These are phyloP conservation scores for Trinectes maculatus DNA, from an alignment of 2,113 vertebrate species.

Conservation along the genomic window DNA sequence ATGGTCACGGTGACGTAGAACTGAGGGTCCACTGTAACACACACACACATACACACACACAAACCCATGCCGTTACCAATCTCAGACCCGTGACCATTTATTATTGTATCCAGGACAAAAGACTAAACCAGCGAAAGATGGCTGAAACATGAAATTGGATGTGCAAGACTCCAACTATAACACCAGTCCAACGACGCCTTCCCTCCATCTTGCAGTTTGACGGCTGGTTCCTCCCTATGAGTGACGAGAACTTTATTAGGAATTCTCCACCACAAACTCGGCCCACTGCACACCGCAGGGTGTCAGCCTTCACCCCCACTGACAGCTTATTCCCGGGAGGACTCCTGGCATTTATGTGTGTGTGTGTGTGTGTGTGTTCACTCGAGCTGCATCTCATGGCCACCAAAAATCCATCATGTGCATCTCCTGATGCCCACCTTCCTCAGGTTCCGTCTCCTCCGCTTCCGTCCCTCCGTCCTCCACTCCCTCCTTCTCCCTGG, in stretches of 20 bases:
- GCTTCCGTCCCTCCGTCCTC: slow-evolving; percentile 63
- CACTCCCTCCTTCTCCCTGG: slow-evolving; percentile 58
- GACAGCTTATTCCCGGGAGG: slow-evolving; percentile 72
- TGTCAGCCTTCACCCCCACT: slow-evolving; percentile 58
- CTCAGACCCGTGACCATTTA: slow-evolving; percentile 33
- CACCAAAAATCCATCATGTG: slow-evolving; percentile 61
- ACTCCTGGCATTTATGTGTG: slow-evolving; percentile 31
- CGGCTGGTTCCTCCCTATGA: slow-evolving; percentile 51
- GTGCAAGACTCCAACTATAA: slow-evolving; percentile 43
- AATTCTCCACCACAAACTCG: slow-evolving; percentile 53
- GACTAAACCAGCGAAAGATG: slow-evolving; percentile 41
- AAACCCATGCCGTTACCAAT: slow-evolving; percentile 39
- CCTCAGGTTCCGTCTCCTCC: slow-evolving; percentile 74
- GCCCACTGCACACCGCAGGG: slow-evolving; percentile 53
- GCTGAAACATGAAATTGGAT: slow-evolving; percentile 58
- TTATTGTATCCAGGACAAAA: slow-evolving; percentile 50
- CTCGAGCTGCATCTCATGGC: slow-evolving; percentile 32
- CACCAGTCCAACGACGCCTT: slow-evolving; percentile 43
- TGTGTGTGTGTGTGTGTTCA: slow-evolving; percentile 35
- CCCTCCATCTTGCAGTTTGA: slow-evolving; percentile 46
- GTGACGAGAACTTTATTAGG: slow-evolving; percentile 74
- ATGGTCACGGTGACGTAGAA: slow-evolving; percentile 87
- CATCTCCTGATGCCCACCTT: slow-evolving; percentile 76
- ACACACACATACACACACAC: slow-evolving; percentile 59
- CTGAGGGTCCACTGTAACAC: slow-evolving; percentile 85